A percentile compares a stretch with the other conserved stretches of the same genome.
Evolutionary conservation across 1,140 invertebrate genomes (phyloP).

Genomic region (Drosophila albomicans): DNA sequence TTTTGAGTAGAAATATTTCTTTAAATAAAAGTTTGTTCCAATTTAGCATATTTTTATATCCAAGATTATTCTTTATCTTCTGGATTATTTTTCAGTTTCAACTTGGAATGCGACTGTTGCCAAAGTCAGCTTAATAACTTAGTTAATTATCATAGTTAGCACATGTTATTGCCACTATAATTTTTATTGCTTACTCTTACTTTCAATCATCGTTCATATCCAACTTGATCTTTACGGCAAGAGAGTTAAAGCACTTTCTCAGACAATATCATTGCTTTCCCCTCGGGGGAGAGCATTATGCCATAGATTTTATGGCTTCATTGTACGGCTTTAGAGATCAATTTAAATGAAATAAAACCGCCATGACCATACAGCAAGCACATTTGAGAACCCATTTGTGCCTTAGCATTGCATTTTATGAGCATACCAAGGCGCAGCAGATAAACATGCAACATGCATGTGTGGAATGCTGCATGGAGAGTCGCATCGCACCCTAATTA

Average conservation of each 20-base stretch:
- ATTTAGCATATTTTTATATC: not conserved
- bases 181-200: not conserved
- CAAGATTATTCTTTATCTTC: not conserved
- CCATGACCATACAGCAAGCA: conserved; percentile 37
- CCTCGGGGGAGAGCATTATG: conserved; percentile 14
- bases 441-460: conserved; percentile 46
- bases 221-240: conserved; percentile 15
- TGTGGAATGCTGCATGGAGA: conserved; percentile 45
- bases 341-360: conserved; percentile 79
- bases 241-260: conserved; percentile 24
- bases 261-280: conserved; percentile 11
- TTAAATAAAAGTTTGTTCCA: not conserved
- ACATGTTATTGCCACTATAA: conserved; percentile 23
- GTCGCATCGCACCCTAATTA: conserved; percentile 61
- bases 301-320: conserved; percentile 47
- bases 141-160: conserved; percentile 26
- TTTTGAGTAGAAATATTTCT: not conserved
- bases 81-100: not conserved
- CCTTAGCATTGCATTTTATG: conserved; percentile 54
- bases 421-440: conserved; percentile 27
- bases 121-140: not conserved
- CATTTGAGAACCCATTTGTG: conserved; percentile 48
- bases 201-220: conserved; percentile 1
- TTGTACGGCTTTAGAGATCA: conserved; percentile 69
- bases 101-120: not conserved